Evolutionary conservation across 2,797 vertebrate species (phyloP).

Genomic region (Halcyon leucocephala): DNA sequence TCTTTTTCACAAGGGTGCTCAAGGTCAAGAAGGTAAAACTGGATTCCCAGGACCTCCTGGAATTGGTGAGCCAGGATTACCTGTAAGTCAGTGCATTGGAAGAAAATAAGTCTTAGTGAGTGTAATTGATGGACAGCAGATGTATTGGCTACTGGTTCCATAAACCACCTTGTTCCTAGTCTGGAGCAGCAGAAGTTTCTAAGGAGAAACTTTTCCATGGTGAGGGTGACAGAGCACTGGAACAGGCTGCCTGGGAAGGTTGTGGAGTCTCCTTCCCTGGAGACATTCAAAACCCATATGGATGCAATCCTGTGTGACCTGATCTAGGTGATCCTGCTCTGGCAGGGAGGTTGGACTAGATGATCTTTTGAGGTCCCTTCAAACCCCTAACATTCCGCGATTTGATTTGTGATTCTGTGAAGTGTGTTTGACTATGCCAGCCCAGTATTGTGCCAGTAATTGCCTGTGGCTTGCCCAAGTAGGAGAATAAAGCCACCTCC

Average conservation of each 20-base stretch:
- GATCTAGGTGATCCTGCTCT: no score
- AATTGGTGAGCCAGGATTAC: conserved; percentile 83
- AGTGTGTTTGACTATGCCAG: background rate
- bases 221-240: no score
- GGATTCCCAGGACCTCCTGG: conserved; percentile 75
- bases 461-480: background rate
- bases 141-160: background rate
- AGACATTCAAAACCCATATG: no score
- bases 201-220: no score
- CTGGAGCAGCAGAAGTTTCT: background rate
- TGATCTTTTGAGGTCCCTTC: no score
- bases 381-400: no score
- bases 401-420: no score
- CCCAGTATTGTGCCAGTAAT: background rate
- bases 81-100: conserved; percentile 76
- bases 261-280: no score
- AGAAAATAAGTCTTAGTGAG: background rate
- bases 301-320: no score
- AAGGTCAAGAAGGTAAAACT: conserved; percentile 72
- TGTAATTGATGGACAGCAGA: background rate
- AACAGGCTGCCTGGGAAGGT: no score
- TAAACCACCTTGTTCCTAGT: background rate
- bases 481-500: background rate
- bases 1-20: conserved; percentile 71
- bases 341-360: no score